phyloP scores from a whole-genome alignment of 2,113 vertebrate genomes.

The Heteronetta atricapilla region DNA sequence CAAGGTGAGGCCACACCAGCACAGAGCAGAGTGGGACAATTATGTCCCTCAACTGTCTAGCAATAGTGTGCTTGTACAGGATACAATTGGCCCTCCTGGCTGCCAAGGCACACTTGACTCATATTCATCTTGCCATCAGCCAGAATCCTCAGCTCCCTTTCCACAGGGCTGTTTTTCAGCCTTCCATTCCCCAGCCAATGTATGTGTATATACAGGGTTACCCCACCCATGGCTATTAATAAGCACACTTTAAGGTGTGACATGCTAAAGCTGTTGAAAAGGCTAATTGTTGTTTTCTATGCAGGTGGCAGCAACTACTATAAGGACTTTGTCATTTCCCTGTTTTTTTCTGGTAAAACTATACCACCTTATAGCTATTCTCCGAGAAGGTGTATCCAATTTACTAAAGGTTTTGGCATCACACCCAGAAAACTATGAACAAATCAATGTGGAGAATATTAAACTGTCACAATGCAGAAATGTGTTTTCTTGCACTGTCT shows the following conservation, averaged over 20 bases:
- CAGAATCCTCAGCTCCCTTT: neutral
- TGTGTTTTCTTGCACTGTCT: slow-evolving; percentile 56
- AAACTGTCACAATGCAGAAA: slow-evolving; percentile 57
- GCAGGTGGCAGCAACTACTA: neutral
- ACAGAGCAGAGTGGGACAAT: neutral
- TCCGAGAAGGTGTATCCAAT: neutral
- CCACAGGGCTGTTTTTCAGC: neutral
- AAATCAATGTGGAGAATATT: slow-evolving; percentile 57
- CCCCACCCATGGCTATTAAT: neutral
- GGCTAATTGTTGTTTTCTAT: neutral
- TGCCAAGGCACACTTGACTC: neutral
- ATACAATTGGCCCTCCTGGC: neutral
- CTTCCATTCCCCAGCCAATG: neutral
- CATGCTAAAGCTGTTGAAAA: neutral
- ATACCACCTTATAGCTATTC: neutral
- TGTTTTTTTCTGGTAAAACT: neutral
- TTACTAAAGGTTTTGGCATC: slow-evolving; percentile 17
- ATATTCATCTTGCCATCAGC: neutral
- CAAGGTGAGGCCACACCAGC: too few species aligned
- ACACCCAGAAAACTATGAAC: slow-evolving; percentile 14
- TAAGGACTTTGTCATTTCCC: neutral
- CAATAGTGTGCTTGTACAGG: neutral
- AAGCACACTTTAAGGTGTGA: neutral
- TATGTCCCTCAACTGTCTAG: neutral
- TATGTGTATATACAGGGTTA: neutral